Conservation (phyloP, 2,888 invertebrate species). For the Limnephilus auricula region DNA sequence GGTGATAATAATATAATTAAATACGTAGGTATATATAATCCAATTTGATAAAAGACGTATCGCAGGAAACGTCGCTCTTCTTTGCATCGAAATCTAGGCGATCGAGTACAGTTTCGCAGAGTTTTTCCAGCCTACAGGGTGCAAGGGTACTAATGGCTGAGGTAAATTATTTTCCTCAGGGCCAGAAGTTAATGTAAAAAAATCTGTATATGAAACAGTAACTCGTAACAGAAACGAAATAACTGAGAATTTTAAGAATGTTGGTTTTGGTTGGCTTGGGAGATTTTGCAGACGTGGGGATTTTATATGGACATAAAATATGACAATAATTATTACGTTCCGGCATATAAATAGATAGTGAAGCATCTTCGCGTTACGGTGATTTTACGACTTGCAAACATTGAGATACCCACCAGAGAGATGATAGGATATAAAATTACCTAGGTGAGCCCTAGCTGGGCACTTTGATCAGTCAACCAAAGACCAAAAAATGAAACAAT, state of each 20-base stretch:
- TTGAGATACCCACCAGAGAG: neutral
- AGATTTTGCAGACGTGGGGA: neutral
- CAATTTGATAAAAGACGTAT: no score
- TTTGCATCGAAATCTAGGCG: no score
- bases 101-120: no score
- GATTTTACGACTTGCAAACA: neutral
- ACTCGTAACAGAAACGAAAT: no score
- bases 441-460: neutral
- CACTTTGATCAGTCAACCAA: neutral
- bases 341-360: neutral
- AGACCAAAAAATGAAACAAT: neutral
- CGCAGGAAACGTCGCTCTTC: no score
- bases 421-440: neutral
- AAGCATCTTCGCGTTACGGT: neutral
- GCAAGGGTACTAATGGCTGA: no score
- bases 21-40: no score
- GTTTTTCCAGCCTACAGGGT: no score
- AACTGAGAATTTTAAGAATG: neutral
- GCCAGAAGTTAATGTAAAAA: no score
- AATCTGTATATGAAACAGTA: neutral
- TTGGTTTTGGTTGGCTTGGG: neutral
- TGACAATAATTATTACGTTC: neutral
- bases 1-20: no score
- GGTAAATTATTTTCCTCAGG: no score
- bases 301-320: neutral